Conservation (phyloP, 2,113 vertebrate species). For the Helogale parvula region DNA sequence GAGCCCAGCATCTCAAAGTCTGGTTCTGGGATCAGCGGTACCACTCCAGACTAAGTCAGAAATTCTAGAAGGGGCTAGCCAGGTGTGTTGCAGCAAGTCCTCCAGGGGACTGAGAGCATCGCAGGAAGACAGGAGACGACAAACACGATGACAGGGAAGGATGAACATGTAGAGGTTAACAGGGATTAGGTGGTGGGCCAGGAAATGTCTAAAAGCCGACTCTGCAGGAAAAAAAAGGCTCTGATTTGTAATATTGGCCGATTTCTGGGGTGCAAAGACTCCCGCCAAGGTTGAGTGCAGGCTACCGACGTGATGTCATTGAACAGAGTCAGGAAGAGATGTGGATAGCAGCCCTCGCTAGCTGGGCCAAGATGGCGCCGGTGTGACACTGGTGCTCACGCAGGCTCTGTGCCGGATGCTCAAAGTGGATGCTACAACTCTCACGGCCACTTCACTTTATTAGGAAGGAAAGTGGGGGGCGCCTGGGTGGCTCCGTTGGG, state of each 20-base stretch:
- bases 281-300: neutral
- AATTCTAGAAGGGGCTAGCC: neutral
- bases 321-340: neutral
- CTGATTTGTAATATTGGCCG: neutral
- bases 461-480: neutral
- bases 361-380: neutral
- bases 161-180: fast-evolving
- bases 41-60: neutral
- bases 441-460: neutral
- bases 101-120: too few relatives aligned
- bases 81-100: neutral
- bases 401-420: neutral
- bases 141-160: neutral
- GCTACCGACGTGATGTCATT: neutral
- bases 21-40: neutral
- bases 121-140: neutral
- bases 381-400: neutral
- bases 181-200: neutral
- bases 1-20: neutral
- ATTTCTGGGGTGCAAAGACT: neutral
- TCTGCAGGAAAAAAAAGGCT: neutral
- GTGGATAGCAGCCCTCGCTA: fast-evolving
- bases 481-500: too few relatives aligned
- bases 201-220: neutral
- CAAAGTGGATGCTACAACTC: fast-evolving